phyloP scores from a whole-genome alignment of 2,797 vertebrate species.

The Calcarius lapponicus region DNA sequence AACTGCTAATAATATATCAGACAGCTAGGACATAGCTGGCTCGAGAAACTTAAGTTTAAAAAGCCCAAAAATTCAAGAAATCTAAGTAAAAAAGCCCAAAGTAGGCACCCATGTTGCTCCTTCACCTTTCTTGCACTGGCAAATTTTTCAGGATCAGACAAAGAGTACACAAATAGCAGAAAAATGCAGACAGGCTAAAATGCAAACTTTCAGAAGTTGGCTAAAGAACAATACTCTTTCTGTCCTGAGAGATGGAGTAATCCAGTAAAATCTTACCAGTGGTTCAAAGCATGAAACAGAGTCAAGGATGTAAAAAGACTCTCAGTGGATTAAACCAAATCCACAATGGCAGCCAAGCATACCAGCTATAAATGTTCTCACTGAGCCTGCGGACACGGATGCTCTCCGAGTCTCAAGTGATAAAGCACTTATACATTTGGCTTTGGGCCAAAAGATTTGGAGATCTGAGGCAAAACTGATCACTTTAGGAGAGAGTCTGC shows the following conservation, averaged over 20 bases:
- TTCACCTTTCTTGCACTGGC: background rate
- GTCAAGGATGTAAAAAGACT: slow-evolving; percentile 8
- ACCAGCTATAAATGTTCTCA: slow-evolving; percentile 20
- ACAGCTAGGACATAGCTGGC: background rate
- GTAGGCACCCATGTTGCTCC: background rate
- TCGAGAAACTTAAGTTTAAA: background rate
- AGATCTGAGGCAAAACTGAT: slow-evolving; percentile 67
- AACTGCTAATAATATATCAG: background rate
- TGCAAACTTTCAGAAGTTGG: background rate
- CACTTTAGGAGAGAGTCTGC: slow-evolving; percentile 55
- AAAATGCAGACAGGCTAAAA: slow-evolving; percentile 28
- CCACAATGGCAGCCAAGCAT: slow-evolving; percentile 59
- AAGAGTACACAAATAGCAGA: background rate
- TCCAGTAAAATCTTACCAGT: slow-evolving; percentile 40
- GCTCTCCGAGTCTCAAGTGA: slow-evolving; percentile 52
- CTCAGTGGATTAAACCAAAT: slow-evolving; percentile 47
- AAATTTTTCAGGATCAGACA: background rate
- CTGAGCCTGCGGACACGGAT: slow-evolving; percentile 37
- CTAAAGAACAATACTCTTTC: slow-evolving; percentile 33
- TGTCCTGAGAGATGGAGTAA: slow-evolving; percentile 40
- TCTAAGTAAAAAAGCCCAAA: background rate
- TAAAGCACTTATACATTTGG: slow-evolving; percentile 66
- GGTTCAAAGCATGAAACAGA: background rate
- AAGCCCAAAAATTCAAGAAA: background rate
- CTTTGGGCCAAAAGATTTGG: slow-evolving; percentile 56